Base-by-base conservation (phyloP, 2,888 invertebrate species). In the Pimpla rufipes region DNA sequence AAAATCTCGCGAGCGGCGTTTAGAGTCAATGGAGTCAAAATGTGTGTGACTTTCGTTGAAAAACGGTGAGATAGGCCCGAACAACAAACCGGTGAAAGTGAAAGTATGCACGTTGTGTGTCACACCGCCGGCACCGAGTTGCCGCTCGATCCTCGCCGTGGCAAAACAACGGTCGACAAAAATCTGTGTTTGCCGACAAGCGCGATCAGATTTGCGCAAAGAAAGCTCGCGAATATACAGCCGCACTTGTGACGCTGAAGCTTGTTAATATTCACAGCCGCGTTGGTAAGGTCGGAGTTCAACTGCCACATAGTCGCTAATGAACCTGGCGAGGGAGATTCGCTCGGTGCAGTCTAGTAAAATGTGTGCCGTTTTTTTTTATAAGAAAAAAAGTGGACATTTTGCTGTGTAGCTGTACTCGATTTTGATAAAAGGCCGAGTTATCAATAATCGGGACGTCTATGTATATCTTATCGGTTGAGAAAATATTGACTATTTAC, bases 201-300 rank as follows among this genome's bases (percentile, higher is more conserved):
- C 78, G 45, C 74, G 68, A 21, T 37, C 55, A 64, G 74, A 74
- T 67, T 66, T 47, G 57, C 50, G 66, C 35, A n/a, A 78, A 79
- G 83, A 83, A 83, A 83, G 83, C 66, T 76, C 75, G 70, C 70
- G 78, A 78, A 79, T 71, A 52, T 29, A 35, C 13, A 16, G 16
- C 8, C 18, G n/a, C 13, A 5, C 37, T n/a, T 37, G 35, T 16
- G 16, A 42, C 21, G 40, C 4, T 8, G 37, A 40, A 37, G 37
- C 18, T 16, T 16, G 62, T 37, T 18, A n/a, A n/a, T n/a, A 11
- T 18, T 11, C 16, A 18, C 11, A 10, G 37, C 29, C 35, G 35
- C 6, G 29, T 59, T 59, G 29, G 37, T 59, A 59, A 64, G 64
- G 42, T 64, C 21, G 11, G 6, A 40, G 16, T 62, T 62, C 16